Conservation (phyloP, 2,888 invertebrate genomes). For the Pollenia griseotomentosa region DNA sequence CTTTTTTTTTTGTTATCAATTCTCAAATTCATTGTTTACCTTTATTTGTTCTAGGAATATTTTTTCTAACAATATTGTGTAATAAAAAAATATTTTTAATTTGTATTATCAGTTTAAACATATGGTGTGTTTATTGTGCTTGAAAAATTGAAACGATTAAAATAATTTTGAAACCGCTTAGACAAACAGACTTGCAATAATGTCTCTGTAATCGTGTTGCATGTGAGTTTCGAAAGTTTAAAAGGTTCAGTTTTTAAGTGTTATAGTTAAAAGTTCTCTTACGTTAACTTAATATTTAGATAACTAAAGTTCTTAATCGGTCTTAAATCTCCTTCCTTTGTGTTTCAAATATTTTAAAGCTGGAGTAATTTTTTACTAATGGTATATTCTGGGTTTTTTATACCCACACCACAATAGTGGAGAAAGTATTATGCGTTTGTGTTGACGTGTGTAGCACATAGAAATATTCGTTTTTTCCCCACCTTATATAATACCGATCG, state of each 20-base stretch:
- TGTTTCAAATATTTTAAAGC: no score
- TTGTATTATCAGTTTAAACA: constrained; percentile 14
- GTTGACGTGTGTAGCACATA: no score
- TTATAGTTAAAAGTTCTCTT: neutral
- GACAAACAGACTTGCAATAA: constrained; percentile 32
- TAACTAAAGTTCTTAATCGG: no score
- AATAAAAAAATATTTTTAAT: constrained; percentile 13
- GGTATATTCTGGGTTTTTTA: no score
- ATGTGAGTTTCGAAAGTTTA: neutral
- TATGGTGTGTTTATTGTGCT: constrained; percentile 31
- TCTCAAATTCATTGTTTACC: constrained; percentile 46
- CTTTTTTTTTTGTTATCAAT: constrained; percentile 37
- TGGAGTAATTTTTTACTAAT: no score
- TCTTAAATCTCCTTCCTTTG: no score
- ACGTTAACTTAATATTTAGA: neutral
- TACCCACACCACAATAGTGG: no score
- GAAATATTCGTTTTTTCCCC: no score
- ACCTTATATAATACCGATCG: no score
- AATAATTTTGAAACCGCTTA: constrained; percentile 7
- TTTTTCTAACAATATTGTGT: constrained; percentile 24
- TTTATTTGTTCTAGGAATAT: constrained; percentile 34
- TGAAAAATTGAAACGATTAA: constrained; percentile 15
- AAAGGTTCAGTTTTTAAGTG: neutral
- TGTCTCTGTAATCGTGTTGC: neutral
- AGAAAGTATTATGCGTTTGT: no score